Evolutionary conservation across 2,113 vertebrate genomes (phyloP), one percentile per base, ranked within the genome.

Genomic region (Rhabdomys dilectus): DNA sequence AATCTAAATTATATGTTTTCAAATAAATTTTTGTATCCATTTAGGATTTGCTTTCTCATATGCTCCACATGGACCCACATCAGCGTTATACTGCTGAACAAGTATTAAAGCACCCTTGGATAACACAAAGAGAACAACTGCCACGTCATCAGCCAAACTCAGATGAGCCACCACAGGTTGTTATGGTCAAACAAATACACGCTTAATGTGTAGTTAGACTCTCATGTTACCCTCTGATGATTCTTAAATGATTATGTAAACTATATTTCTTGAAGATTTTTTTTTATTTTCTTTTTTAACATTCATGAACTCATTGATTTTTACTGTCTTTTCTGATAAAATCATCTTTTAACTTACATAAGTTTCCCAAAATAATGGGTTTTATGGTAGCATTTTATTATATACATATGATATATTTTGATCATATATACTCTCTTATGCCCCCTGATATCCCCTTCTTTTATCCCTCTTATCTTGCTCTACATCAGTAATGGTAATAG

Each of bases 61-160:
- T 99, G 99, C 99, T 99, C 96, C 99, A 99, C 7, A 99, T 99
- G 97, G 99, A 99, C 98, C 99, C 99, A 81, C 99, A 99, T 98
- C 99, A 99, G 98, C 98, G 99, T 31, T 99, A 99, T 94, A 99
- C 99, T 29, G 99, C 99, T 51, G 99, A 99, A 97, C 99, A 99
- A 99, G 98, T 99, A 86, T 98, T 99, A 75, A 99, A 99, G 89
- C 99, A 99, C 97, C 99, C 99, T 22, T 99, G 99, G 99, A 99
- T 99, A 96, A 98, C 99, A 91, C 99, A 99, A 95, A 99, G 99
- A 98, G 99, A 99, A 93, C 98, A 99, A 96, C 97, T 99, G 95
- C 99, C 99, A 0, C 99, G 99, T 98, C 99, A 99, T 97, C 99
- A 99, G 97, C 99, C 99, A 76, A 99, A 99, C 70, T 99, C 99